phyloP scores from a whole-genome alignment of 2,888 invertebrate genomes.

The Zygothrica quintamaculata region DNA sequence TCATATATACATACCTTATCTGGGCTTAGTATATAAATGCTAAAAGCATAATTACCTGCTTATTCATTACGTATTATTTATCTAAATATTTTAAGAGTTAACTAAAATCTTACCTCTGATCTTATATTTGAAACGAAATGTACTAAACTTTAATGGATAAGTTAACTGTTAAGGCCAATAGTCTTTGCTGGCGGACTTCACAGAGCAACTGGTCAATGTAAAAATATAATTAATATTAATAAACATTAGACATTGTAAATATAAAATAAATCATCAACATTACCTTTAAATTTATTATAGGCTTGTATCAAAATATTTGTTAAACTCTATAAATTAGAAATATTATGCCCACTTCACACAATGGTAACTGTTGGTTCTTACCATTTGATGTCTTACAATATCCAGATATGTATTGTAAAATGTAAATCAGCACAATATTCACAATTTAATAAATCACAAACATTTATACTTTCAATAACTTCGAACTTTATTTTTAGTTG shows the following conservation, averaged over 20 bases:
- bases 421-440: background rate
- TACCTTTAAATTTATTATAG: conserved; percentile 25
- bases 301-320: background rate
- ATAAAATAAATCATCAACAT: background rate
- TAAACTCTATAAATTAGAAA: conserved; percentile 1
- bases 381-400: conserved; percentile 1
- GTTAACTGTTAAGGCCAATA: conserved; percentile 4
- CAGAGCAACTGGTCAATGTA: conserved; percentile 21
- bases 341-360: conserved; percentile 6
- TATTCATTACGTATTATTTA: conserved; percentile 18
- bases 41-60: conserved; percentile 27
- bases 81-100: conserved; percentile 6
- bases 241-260: background rate
- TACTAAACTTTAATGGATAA: background rate
- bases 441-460: background rate
- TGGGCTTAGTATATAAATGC: conserved; percentile 40
- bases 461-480: conserved; percentile 4
- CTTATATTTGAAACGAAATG: background rate
- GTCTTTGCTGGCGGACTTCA: conserved; percentile 5
- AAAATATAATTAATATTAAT: background rate
- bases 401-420: background rate
- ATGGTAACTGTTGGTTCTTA: conserved; percentile 34
- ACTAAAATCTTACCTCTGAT: conserved; percentile 23
- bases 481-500: conserved; percentile 12
- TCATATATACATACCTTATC: conserved; percentile 47